A percentile compares a stretch with the other conserved stretches of the same genome.
Conservation (phyloP, 2,888 invertebrate genomes). For the Nineta flava region DNA sequence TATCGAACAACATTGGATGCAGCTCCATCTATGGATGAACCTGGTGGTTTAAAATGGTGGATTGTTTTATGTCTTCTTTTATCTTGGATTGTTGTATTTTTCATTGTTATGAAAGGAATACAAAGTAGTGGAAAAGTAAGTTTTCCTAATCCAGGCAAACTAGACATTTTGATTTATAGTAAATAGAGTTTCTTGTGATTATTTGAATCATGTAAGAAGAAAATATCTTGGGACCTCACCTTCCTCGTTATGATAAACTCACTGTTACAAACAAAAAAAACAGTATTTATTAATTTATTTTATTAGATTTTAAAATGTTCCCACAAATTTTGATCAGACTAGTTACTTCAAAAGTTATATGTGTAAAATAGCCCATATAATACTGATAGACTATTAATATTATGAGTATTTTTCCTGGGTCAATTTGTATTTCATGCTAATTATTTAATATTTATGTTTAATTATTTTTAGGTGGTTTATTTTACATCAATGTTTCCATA, state of each 20-base stretch:
- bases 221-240: too few relatives aligned
- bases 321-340: too few relatives aligned
- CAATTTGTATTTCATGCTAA: not conserved
- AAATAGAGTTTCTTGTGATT: not conserved
- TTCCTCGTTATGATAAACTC: too few relatives aligned
- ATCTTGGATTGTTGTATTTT: slow-evolving; percentile 84
- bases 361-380: too few relatives aligned
- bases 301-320: too few relatives aligned
- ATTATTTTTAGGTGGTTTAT: slow-evolving; percentile 62
- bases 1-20: slow-evolving; percentile 79
- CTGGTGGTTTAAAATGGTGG: slow-evolving; percentile 83
- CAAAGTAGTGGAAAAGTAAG: slow-evolving; percentile 86
- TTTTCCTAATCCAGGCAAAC: not conserved
- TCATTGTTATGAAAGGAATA: slow-evolving; percentile 92
- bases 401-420: not conserved
- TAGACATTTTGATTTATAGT: not conserved
- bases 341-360: too few relatives aligned
- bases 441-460: not conserved
- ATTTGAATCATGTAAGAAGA: too few relatives aligned
- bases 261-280: too few relatives aligned
- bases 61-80: slow-evolving; percentile 74
- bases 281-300: too few relatives aligned
- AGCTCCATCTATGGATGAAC: slow-evolving; percentile 68
- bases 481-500: slow-evolving; percentile 94
- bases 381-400: too few relatives aligned